phyloP scores from a whole-genome alignment of 2,888 invertebrate genomes.

The Drosophila hawaiiensis region DNA sequence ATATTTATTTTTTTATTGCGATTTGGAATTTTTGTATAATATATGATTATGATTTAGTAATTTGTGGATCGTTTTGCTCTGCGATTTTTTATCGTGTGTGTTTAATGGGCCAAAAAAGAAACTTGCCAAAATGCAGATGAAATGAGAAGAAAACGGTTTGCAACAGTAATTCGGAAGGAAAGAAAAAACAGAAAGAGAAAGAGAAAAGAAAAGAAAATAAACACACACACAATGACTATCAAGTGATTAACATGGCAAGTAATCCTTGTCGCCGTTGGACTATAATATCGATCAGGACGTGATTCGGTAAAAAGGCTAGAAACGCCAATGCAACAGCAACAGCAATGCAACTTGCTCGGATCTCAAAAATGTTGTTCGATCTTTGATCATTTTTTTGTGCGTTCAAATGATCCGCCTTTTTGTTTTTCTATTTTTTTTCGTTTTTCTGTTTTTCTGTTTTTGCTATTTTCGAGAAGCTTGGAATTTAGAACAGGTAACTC shows the following conservation, averaged over 20 bases:
- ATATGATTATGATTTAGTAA: not conserved
- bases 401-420: constrained; percentile 29
- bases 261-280: constrained; percentile 16
- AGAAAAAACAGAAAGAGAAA: constrained; percentile 15
- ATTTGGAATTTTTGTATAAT: constrained; percentile 6
- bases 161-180: constrained; percentile 17
- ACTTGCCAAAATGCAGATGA: constrained; percentile 28
- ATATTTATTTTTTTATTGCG: constrained; percentile 14
- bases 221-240: constrained; percentile 51
- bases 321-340: constrained; percentile 66
- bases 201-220: constrained; percentile 18
- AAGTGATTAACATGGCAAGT: constrained; percentile 57
- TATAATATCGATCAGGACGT: constrained; percentile 25
- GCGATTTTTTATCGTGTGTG: constrained; percentile 50
- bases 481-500: constrained; percentile 46
- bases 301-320: constrained; percentile 20
- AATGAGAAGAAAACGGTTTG: not conserved
- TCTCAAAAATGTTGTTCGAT: constrained; percentile 50
- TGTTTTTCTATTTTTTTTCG: constrained; percentile 1
- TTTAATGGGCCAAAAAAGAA: constrained; percentile 33
- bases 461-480: constrained; percentile 21
- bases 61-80: constrained; percentile 22
- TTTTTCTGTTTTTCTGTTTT: not conserved
- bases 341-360: constrained; percentile 60
- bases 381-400: constrained; percentile 45